Evolutionary conservation across 2,888 invertebrate genomes (phyloP).

Genomic region (Myathropa florea): DNA sequence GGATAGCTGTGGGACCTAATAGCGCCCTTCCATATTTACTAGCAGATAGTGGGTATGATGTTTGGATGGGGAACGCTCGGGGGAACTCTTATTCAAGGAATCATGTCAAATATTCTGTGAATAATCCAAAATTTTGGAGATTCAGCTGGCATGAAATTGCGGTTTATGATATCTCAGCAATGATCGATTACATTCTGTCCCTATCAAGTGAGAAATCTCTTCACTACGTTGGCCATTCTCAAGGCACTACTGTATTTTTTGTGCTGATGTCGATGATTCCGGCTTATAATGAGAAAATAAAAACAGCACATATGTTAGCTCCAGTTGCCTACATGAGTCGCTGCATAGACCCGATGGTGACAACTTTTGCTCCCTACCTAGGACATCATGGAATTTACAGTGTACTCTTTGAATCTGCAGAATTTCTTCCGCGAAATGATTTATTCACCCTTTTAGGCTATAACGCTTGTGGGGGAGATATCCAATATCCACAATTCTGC

Average conservation of each 20-base stretch:
- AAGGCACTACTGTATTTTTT: conserved; percentile 75
- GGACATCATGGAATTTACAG: conserved; percentile 73
- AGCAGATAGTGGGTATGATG: conserved; percentile 77
- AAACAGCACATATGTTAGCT: conserved; percentile 76
- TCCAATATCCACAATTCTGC: conserved; percentile 81
- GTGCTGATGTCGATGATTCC: conserved; percentile 74
- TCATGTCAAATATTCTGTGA: conserved; percentile 76
- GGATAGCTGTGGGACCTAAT: conserved; percentile 75
- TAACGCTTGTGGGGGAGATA: conserved; percentile 78
- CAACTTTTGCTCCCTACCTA: conserved; percentile 78
- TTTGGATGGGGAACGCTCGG: conserved; percentile 78
- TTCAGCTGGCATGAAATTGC: conserved; percentile 95
- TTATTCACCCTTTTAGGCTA: conserved; percentile 81
- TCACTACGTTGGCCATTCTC: conserved; percentile 78
- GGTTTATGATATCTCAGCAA: conserved; percentile 81
- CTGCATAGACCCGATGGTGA: conserved; percentile 80
- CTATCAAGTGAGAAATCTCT: conserved; percentile 73
- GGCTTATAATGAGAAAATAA: conserved; percentile 76
- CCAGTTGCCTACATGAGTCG: conserved; percentile 81
- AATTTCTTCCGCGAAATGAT: conserved; percentile 84
- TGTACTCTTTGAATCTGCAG: conserved; percentile 78
- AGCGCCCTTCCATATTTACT: conserved; percentile 74
- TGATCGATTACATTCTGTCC: conserved; percentile 76
- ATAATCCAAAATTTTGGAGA: conserved; percentile 76
- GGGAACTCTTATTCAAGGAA: conserved; percentile 77